Evolutionary conservation across 2,797 vertebrate genomes (phyloP).

Genomic region (Cuniculus paca): DNA sequence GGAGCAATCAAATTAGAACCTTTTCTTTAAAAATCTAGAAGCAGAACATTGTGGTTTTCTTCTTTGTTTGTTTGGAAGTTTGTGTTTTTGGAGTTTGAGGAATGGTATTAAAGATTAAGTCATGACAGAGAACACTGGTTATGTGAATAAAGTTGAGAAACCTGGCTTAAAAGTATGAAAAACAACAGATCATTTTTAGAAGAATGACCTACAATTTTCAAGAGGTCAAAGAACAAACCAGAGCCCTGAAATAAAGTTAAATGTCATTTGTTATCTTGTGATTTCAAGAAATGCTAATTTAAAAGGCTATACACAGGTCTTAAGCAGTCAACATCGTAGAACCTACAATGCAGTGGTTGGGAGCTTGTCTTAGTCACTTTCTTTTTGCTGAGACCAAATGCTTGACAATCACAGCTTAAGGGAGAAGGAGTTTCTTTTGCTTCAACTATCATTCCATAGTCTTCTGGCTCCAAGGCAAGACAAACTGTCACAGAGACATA

Average conservation of each 20-base stretch:
- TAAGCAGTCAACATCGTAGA: background rate
- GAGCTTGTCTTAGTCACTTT: background rate
- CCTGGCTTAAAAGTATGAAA: background rate
- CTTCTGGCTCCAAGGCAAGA: background rate
- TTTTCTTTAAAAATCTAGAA: background rate
- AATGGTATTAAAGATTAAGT: background rate
- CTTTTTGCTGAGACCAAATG: background rate
- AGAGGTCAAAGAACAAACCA: background rate
- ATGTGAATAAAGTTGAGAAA: background rate
- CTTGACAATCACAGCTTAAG: too few species aligned
- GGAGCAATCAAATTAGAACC: background rate
- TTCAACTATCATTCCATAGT: background rate
- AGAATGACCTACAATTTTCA: background rate
- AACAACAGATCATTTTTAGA: background rate
- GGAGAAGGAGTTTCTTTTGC: too few species aligned
- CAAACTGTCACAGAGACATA: background rate
- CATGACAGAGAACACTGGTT: background rate
- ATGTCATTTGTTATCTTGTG: background rate
- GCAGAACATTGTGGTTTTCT: background rate
- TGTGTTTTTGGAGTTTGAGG: background rate
- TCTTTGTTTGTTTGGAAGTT: background rate
- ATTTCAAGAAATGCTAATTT: background rate
- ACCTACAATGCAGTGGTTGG: background rate
- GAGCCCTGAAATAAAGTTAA: background rate
- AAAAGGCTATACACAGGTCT: background rate